A percentile compares a stretch with the other conserved stretches of the same genome.
These are phyloP conservation scores for Tapirus terrestris DNA, from an alignment of 2,113 vertebrate genomes.

Conservation along the genomic window DNA sequence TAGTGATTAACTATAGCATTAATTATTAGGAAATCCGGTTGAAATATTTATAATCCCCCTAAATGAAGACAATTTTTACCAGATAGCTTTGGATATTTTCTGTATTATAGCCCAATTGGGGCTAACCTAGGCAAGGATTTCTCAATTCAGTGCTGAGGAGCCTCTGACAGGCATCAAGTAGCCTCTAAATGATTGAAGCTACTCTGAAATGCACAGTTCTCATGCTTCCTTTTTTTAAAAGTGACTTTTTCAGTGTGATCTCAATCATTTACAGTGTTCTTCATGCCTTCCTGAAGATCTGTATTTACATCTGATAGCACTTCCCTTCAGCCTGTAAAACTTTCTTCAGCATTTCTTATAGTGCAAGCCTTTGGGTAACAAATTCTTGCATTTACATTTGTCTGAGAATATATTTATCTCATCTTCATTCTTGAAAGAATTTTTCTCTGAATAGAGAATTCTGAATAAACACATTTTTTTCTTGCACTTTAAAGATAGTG, in stretches of 20 bases:
- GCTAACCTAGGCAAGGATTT: neutral
- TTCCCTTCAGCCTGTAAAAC: conserved; percentile 2
- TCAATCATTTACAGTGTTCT: neutral
- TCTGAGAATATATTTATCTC: conserved; percentile 50
- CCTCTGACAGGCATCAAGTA: neutral
- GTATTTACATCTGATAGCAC: neutral
- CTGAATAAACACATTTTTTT: neutral
- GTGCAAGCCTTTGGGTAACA: neutral
- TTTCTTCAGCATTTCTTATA: conserved; percentile 7
- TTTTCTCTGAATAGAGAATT: conserved; percentile 42
- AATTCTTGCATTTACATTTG: conserved; percentile 53
- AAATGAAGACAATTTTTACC: conserved; percentile 43
- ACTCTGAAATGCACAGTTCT: conserved; percentile 27
- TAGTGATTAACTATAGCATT: conserved; percentile 33
- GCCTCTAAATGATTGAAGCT: conserved; percentile 34
- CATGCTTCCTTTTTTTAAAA: conserved; percentile 27
- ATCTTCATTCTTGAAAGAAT: conserved; percentile 36
- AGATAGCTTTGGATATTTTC: conserved; percentile 35
- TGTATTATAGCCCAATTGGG: neutral
- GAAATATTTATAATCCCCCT: conserved; percentile 47
- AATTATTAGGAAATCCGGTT: conserved; percentile 64
- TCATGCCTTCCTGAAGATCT: neutral
- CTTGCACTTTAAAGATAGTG: conserved; percentile 27
- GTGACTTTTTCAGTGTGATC: neutral
- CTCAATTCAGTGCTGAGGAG: neutral